Evolutionary conservation across 2,797 vertebrate genomes (phyloP).

Genomic region (Xiphophorus birchmanni): DNA sequence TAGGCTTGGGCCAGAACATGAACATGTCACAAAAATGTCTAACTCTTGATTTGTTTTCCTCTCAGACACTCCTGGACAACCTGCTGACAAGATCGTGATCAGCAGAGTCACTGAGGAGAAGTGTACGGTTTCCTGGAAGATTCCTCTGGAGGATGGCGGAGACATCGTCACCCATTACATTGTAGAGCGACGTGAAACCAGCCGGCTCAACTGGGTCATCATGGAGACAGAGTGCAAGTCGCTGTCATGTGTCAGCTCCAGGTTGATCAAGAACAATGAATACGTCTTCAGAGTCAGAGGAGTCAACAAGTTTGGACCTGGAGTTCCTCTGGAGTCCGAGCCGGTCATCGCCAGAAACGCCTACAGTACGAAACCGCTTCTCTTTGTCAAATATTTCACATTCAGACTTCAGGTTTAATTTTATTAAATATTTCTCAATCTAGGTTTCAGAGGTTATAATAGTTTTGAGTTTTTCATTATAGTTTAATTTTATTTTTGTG

Average conservation of each 20-base stretch:
- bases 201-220: slow-evolving; percentile 96
- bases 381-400: background rate
- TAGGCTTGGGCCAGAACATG: background rate
- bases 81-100: slow-evolving; percentile 86
- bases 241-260: slow-evolving; percentile 89
- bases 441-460: background rate
- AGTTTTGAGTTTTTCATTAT: too few relatives aligned
- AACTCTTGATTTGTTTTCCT: background rate
- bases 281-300: slow-evolving; percentile 96
- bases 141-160: slow-evolving; percentile 94
- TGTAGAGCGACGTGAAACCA: slow-evolving; percentile 96
- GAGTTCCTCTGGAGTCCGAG: slow-evolving; percentile 91
- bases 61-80: slow-evolving; percentile 93
- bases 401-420: background rate
- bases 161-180: slow-evolving; percentile 90
- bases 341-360: slow-evolving; percentile 92
- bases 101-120: slow-evolving; percentile 98
- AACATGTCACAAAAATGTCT: background rate
- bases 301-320: slow-evolving; percentile 95
- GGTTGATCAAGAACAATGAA: slow-evolving; percentile 97
- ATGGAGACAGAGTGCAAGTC: slow-evolving; percentile 95
- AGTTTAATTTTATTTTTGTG: too few relatives aligned
- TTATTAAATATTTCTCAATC: background rate
- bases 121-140: slow-evolving; percentile 93
- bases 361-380: slow-evolving; percentile 87